Evolutionary conservation across 2,113 vertebrate genomes (phyloP).

Genomic region (Myrmophylax atrothorax): DNA sequence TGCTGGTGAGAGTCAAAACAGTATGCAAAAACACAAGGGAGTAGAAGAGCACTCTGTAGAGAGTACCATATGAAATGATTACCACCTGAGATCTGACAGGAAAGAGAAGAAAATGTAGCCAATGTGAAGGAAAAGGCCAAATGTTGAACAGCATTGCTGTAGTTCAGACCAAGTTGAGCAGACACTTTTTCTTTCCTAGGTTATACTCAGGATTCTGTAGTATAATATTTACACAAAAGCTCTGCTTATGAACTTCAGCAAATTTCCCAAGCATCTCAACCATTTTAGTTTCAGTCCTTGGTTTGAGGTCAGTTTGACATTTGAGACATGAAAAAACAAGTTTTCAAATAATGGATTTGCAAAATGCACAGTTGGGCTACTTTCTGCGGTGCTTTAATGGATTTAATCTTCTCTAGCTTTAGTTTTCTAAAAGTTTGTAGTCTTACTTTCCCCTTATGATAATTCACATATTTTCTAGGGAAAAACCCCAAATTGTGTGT

Average conservation of each 20-base stretch:
- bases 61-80: not conserved
- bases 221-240: not conserved
- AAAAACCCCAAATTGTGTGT: not conserved
- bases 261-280: not conserved
- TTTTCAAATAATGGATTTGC: not conserved
- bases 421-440: not conserved
- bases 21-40: not conserved
- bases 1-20: not conserved
- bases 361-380: not conserved
- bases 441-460: not conserved
- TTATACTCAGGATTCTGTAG: not conserved
- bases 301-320: not conserved
- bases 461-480: not conserved
- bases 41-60: not conserved
- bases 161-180: not conserved
- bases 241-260: not conserved
- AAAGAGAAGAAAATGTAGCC: not conserved
- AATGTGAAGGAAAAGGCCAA: not conserved
- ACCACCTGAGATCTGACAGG: not conserved
- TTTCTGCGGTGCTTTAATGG: not conserved
- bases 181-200: rapidly evolving
- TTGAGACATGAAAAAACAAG: not conserved
- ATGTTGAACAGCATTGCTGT: not conserved
- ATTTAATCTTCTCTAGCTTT: not conserved
- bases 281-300: not conserved